Evolutionary conservation across 2,888 invertebrate genomes (phyloP).

Genomic region (Allacma fusca): DNA sequence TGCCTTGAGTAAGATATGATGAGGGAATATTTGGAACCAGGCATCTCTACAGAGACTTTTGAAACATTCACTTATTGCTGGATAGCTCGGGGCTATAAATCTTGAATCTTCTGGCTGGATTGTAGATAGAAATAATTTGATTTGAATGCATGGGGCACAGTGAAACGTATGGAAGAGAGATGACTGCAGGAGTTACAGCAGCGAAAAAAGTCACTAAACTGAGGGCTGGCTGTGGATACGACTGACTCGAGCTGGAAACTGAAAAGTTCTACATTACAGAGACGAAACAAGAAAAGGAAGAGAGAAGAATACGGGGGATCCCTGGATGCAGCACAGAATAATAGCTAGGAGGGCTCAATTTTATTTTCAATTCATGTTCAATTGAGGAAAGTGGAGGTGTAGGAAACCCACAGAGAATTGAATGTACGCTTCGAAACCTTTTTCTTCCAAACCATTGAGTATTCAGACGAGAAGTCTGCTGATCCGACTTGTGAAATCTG

Average conservation of each 20-base stretch:
- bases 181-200: not conserved
- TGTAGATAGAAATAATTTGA: constrained; percentile 12
- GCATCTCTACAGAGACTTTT: not conserved
- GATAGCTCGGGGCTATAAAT: not conserved
- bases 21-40: not conserved
- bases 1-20: not conserved
- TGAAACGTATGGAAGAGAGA: constrained; percentile 7
- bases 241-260: constrained; percentile 4
- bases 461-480: constrained; percentile 37
- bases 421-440: constrained; percentile 39
- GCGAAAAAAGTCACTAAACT: not conserved
- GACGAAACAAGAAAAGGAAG: constrained; percentile 18
- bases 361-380: constrained; percentile 48
- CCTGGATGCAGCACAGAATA: constrained; percentile 24
- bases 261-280: constrained; percentile 17
- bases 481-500: constrained; percentile 44
- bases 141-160: constrained; percentile 9
- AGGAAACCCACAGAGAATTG: constrained; percentile 27
- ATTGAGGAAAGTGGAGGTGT: constrained; percentile 47
- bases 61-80: constrained; percentile 9
- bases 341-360: constrained; percentile 39
- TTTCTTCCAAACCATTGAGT: constrained; percentile 41
- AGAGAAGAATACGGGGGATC: constrained; percentile 11
- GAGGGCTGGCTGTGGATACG: not conserved
- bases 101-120: not conserved